Evolutionary conservation across 1,140 invertebrate genomes (phyloP).

Genomic region (Geopemphigus sp.): DNA sequence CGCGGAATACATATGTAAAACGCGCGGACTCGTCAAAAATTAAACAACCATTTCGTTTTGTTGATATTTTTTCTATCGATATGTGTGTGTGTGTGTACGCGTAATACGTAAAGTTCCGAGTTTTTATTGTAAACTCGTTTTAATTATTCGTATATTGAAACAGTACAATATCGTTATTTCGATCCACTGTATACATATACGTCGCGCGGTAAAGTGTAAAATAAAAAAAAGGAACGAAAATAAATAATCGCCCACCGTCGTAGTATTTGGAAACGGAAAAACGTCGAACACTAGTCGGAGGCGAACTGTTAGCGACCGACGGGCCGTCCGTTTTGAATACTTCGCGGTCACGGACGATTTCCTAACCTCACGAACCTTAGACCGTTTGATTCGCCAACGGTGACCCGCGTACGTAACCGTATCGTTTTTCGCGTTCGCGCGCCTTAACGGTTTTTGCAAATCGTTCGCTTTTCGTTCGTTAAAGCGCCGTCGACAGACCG

Average conservation of each 20-base stretch:
- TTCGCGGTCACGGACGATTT: too few species aligned
- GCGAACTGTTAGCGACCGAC: too few species aligned
- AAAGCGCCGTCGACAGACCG: too few species aligned
- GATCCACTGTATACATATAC: background rate
- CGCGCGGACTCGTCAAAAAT: background rate
- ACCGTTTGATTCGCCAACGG: too few species aligned
- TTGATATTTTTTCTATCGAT: background rate
- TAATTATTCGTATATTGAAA: slow-evolving; percentile 33
- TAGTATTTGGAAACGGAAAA: slow-evolving; percentile 3
- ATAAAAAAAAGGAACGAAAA: background rate
- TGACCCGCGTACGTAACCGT: too few species aligned
- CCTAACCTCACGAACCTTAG: too few species aligned
- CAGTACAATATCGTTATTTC: background rate
- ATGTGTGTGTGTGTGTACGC: too few species aligned
- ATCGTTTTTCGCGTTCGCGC: too few species aligned
- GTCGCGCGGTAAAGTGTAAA: background rate
- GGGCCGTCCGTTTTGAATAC: too few species aligned
- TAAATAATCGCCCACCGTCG: background rate
- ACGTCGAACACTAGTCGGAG: background rate
- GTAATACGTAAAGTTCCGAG: background rate
- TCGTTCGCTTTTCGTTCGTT: too few species aligned
- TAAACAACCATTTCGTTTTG: slow-evolving; percentile 5
- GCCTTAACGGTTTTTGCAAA: too few species aligned
- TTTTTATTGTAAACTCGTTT: slow-evolving; percentile 3
- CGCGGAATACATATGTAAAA: background rate